Evolutionary conservation across 2,888 invertebrate genomes (phyloP), one percentile per base, ranked within the genome.

Genomic region (Thalpophila matura): DNA sequence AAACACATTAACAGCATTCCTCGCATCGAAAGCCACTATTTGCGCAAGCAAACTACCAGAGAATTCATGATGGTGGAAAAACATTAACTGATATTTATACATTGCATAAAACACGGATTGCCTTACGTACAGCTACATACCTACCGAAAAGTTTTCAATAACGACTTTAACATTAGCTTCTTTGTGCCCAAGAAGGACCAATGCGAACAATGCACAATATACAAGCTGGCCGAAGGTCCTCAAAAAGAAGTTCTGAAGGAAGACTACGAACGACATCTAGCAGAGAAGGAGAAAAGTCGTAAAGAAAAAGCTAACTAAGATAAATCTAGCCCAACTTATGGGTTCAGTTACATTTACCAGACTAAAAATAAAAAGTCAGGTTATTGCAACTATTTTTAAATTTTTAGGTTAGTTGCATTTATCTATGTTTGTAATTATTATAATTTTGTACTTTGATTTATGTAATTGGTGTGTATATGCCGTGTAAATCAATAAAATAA

Each of bases 361-460:
- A 56, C 56, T 47, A 56, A 56, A 56, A 47, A 56, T 56, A 40
- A 56, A 56, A 47, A 56, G 47, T 56, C 47, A 49, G 47, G 56
- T 47, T 56, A 56, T 56, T 56, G 56, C 47, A 56, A 56, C 56
- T 56, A 56, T 49, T 35, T 49, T 35, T 14, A 35, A 33, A 14
- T 49, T 42, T 56, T 56, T 56, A 56, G 47, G 56, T 47, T 56
- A 56, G 56, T 56, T 49, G 47, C 47, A 56, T 22, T 47, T 56
- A 49, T 49, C n/a, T n/a, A n/a, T n/a, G n/a, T n/a, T n/a, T n/a
- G n/a, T n/a, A n/a, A n/a, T n/a, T n/a, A n/a, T n/a, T n/a, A n/a
- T n/a, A n/a, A n/a, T n/a, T n/a, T n/a, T n/a, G n/a, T n/a, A n/a
- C n/a, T n/a, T n/a, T n/a, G n/a, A n/a, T n/a, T n/a, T n/a, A n/a